Evolutionary conservation across 2,113 vertebrate species (phyloP).

Genomic region (Daboia siamensis): DNA sequence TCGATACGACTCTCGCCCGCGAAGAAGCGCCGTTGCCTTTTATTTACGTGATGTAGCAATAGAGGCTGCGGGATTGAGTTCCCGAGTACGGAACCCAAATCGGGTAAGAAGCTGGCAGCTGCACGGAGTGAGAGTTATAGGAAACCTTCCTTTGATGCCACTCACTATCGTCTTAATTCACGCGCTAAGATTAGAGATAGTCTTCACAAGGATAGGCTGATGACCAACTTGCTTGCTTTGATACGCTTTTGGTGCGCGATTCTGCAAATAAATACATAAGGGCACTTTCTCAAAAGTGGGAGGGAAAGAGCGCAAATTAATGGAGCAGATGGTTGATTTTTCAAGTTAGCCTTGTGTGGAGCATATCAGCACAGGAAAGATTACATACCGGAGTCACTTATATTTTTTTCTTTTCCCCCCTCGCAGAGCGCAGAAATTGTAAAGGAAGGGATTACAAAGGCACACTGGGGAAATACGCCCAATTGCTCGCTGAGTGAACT

Average conservation of each 20-base stretch:
- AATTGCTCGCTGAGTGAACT: not conserved
- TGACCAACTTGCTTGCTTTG: not conserved
- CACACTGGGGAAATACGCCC: not conserved
- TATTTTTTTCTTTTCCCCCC: too few relatives aligned
- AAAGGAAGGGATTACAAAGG: not conserved
- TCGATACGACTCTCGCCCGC: not conserved
- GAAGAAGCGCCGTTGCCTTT: not conserved
- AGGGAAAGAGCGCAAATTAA: not conserved
- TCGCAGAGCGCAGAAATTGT: too few relatives aligned
- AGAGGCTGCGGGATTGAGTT: not conserved
- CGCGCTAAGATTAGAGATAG: not conserved
- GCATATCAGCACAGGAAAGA: too few relatives aligned
- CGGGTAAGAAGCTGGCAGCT: not conserved
- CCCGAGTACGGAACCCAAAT: not conserved
- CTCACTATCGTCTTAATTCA: too few relatives aligned
- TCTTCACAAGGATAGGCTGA: not conserved
- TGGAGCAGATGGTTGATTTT: not conserved
- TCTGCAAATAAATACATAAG: not conserved
- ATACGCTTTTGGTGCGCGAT: not conserved
- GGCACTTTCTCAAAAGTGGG: not conserved
- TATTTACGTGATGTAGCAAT: not conserved
- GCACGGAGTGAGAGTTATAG: not conserved
- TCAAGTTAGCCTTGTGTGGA: not conserved
- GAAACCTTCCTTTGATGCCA: not conserved
- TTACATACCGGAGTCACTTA: too few relatives aligned